Base-by-base conservation (phyloP, 2,888 invertebrate species). In the Protonemura montana region DNA sequence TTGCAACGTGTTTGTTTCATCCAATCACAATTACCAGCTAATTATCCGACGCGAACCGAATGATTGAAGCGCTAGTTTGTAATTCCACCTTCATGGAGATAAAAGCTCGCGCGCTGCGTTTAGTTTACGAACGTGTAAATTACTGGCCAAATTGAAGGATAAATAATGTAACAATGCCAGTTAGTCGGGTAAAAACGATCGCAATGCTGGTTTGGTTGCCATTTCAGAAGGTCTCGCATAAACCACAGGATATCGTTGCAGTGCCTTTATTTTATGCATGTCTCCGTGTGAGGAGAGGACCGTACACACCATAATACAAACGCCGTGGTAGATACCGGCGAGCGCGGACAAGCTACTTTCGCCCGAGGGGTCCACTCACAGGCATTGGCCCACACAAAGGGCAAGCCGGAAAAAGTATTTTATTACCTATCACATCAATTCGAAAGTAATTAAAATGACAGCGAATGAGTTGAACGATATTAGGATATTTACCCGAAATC, bases 51-150 rank as follows among this genome's bases (percentile, higher is more conserved):
- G 21, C 59, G 59, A 13, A 59, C 16, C 59, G 59, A 59, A 59
- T 59, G 59, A 59, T 59, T 59, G 59, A 59, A 59, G 59, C 59
- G 59, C 13, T 35, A 59, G 59, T 59, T 59, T 21, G 16, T 59
- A 59, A 59, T 59, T 59, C 59, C 59, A 21, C 59, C 59, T 21
- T 59, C 59, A 21, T 2, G 1, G 2, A 59, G 59, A 59, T 59
- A 59, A 59, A 59, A 21, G 16, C 59, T 10, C 16, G 59, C 59
- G 59, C 35, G 35, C 35, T 59, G 21, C 59, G 59, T 59, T 59
- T 59, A 59, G 59, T 59, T 59, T 59, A 59, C 59, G 59, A 59
- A 59, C 59, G 59, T 59, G 59, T 59, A 59, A 59, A 59, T 59
- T 59, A 59, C 59, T 13, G 59, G 59, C 59, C 59, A 59, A 59